These are phyloP conservation scores for Symphodus melops DNA, from an alignment of 2,113 vertebrate genomes.

Conservation along the genomic window DNA sequence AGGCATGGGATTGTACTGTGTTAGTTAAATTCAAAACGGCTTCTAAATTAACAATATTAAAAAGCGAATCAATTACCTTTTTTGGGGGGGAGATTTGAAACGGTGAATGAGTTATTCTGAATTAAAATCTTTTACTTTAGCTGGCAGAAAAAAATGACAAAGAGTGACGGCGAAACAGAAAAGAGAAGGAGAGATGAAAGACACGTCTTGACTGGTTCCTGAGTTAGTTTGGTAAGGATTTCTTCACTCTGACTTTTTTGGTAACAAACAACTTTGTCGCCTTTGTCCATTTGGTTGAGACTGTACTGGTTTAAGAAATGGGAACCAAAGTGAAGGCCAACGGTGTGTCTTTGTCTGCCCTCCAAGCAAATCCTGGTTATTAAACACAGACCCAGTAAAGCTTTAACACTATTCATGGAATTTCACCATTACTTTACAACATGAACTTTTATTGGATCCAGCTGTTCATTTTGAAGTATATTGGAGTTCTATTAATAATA, in stretches of 20 bases:
- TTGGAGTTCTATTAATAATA: no score
- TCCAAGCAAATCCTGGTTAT: not conserved
- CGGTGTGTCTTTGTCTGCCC: not conserved
- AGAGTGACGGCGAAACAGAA: not conserved
- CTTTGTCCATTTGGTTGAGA: not conserved
- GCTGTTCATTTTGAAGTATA: not conserved
- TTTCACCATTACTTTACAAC: not conserved
- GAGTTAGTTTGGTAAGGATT: no score
- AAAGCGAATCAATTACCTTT: not conserved
- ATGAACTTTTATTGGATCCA: not conserved
- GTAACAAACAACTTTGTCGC: not conserved
- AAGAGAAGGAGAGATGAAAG: conserved; percentile 16
- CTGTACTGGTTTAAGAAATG: not conserved
- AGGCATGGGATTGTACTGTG: no score
- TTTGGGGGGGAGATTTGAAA: not conserved
- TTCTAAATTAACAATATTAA: not conserved
- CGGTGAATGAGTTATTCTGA: not conserved
- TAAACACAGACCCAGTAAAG: not conserved
- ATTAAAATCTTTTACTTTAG: not conserved
- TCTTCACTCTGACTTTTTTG: not conserved
- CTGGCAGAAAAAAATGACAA: conserved; percentile 11
- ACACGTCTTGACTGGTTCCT: not conserved
- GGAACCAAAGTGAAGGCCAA: not conserved
- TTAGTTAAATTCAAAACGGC: not conserved
- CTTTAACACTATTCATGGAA: not conserved